phyloP scores from a whole-genome alignment of 2,113 vertebrate genomes.

The Halichoeres trimaculatus region DNA sequence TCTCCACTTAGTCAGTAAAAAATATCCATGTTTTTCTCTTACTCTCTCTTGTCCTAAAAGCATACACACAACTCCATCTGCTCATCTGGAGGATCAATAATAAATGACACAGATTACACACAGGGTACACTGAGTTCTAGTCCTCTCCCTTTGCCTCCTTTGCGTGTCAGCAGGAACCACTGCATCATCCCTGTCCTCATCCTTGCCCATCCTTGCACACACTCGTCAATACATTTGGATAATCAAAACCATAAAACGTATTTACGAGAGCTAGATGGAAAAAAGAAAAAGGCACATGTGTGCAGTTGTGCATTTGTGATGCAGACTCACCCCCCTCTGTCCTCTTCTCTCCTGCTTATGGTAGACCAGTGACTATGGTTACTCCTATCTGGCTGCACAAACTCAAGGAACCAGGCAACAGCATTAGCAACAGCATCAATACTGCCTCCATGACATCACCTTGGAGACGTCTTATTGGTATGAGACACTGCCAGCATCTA shows the following conservation, averaged over 20 bases:
- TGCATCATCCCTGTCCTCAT: constrained; percentile 48
- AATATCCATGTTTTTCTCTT: not conserved
- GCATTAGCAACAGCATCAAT: constrained; percentile 84
- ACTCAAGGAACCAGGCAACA: constrained; percentile 83
- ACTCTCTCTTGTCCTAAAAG: not conserved
- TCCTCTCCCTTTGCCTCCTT: constrained; percentile 22
- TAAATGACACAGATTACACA: constrained; percentile 50
- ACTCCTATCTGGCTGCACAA: constrained; percentile 74
- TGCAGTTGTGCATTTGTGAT: not conserved
- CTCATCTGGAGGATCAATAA: constrained; percentile 61
- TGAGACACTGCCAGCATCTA: constrained; percentile 71
- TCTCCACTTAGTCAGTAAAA: not conserved
- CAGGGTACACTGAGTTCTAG: constrained; percentile 44
- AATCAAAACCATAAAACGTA: not conserved
- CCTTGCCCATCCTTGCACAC: constrained; percentile 21
- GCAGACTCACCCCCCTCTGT: constrained; percentile 70
- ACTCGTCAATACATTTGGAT: not conserved
- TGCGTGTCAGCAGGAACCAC: constrained; percentile 36
- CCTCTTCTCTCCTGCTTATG: constrained; percentile 57
- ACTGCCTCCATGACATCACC: constrained; percentile 85
- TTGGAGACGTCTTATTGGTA: constrained; percentile 76
- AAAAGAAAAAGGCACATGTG: not conserved
- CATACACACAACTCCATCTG: constrained; percentile 46
- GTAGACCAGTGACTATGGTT: constrained; percentile 59
- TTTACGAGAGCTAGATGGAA: not conserved